These are phyloP conservation scores for Metopia argyrocephala DNA, from an alignment of 2,888 invertebrate genomes.

Conservation along the genomic window DNA sequence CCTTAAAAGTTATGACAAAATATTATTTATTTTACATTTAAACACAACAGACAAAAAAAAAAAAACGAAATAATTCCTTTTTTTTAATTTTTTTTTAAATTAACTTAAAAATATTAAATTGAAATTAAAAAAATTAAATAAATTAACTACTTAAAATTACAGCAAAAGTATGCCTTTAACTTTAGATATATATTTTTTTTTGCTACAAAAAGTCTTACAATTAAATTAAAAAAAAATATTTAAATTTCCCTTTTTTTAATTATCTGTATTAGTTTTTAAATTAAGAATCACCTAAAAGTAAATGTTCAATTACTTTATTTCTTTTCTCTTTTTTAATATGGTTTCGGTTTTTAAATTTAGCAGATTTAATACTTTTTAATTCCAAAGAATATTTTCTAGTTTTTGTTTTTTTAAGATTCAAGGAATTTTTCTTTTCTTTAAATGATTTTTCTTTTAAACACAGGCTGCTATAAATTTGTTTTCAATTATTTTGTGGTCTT, in stretches of 20 bases:
- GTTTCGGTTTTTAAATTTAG: conserved; percentile 47
- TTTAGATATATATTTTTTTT: conserved; percentile 55
- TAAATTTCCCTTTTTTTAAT: conserved; percentile 1
- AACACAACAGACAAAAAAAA: conserved; percentile 43
- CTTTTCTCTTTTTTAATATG: conserved; percentile 38
- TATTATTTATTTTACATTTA: conserved; percentile 20
- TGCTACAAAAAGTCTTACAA: conserved; percentile 54
- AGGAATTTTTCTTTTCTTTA: conserved; percentile 25
- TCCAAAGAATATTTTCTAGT: conserved; percentile 54
- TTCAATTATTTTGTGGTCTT: conserved; percentile 38
- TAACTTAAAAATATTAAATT: conserved; percentile 17
- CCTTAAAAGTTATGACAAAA: conserved; percentile 67
- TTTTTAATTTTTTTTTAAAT: conserved; percentile 16
- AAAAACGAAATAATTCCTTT: conserved; percentile 7
- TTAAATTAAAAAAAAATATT: conserved; percentile 39
- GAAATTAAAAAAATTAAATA: conserved; percentile 67
- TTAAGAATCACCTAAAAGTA: conserved; percentile 29
- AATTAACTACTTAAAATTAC: conserved; percentile 76
- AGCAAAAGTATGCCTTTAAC: conserved; percentile 66
- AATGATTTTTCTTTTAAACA: conserved; percentile 53
- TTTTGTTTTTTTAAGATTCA: conserved; percentile 48
- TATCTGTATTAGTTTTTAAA: conserved; percentile 13
- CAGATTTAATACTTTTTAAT: conserved; percentile 55
- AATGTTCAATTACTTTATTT: conserved; percentile 53
- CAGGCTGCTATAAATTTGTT: conserved; percentile 49